These are phyloP conservation scores for Epistrophe grossulariae DNA, from an alignment of 2,888 invertebrate species.

Conservation along the genomic window DNA sequence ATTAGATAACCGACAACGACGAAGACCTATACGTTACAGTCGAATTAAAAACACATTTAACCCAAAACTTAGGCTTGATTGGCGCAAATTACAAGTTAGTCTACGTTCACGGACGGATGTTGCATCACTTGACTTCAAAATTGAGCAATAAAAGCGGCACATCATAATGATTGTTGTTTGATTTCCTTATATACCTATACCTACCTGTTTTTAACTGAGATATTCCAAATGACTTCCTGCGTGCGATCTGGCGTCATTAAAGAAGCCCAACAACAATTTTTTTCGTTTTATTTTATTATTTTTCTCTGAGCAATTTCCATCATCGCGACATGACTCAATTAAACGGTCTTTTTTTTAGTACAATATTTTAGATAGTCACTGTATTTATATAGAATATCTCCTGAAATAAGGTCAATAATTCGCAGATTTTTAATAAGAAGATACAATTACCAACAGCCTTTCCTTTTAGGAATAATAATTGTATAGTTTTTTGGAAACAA, in stretches of 20 bases:
- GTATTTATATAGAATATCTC: neutral
- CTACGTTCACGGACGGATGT: conserved; percentile 70
- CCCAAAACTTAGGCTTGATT: conserved; percentile 68
- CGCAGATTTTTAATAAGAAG: neutral
- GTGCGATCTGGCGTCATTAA: conserved; percentile 66
- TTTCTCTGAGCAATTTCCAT: neutral
- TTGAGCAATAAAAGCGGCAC: conserved; percentile 74
- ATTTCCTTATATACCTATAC: conserved; percentile 57
- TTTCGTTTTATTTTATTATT: conserved; percentile 1
- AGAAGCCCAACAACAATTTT: conserved; percentile 55
- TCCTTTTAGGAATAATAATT: no score
- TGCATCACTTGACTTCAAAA: conserved; percentile 70
- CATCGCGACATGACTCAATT: conserved; percentile 61
- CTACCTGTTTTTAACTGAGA: conserved; percentile 26
- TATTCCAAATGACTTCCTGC: conserved; percentile 72
- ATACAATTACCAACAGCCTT: no score
- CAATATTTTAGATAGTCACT: conserved; percentile 9
- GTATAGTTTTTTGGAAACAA: no score
- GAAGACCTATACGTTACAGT: conserved; percentile 71
- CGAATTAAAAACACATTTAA: conserved; percentile 76
- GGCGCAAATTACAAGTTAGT: conserved; percentile 72
- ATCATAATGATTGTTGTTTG: conserved; percentile 73
- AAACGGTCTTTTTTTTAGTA: conserved; percentile 51
- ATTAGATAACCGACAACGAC: conserved; percentile 71
- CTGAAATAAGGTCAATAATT: conserved; percentile 59